Evolutionary conservation across 2,113 vertebrate genomes (phyloP).

Genomic region (Poeciliopsis prolifica): DNA sequence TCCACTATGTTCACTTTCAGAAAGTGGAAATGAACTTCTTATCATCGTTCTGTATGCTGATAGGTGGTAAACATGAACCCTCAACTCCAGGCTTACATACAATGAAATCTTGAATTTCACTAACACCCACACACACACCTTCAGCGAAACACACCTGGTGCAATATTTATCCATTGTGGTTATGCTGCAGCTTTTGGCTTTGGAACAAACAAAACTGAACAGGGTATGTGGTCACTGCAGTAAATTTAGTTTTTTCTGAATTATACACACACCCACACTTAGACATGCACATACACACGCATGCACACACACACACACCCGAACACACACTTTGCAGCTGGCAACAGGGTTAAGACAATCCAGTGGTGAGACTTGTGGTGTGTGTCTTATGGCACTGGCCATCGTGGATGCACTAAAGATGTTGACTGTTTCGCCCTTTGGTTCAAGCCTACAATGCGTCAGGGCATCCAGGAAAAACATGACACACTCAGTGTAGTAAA

Average conservation of each 20-base stretch:
- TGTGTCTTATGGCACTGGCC: not conserved
- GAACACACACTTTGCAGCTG: slow-evolving; percentile 11
- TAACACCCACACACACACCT: slow-evolving; percentile 1
- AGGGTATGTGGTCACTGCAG: slow-evolving; percentile 39
- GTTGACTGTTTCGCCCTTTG: not conserved
- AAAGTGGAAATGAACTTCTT: not conserved
- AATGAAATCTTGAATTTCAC: not conserved
- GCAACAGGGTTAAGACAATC: not conserved
- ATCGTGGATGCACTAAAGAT: not conserved
- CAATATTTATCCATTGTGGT: slow-evolving; percentile 67
- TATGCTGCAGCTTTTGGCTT: slow-evolving; percentile 68
- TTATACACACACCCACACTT: slow-evolving; percentile 21
- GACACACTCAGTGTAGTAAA: slow-evolving; percentile 11
- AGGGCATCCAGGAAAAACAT: not conserved
- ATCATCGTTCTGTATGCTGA: not conserved
- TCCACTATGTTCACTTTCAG: not conserved
- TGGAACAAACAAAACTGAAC: slow-evolving; percentile 48
- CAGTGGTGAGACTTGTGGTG: not conserved
- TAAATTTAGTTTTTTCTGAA: slow-evolving; percentile 36
- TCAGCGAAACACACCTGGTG: slow-evolving; percentile 60
- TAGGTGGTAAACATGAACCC: not conserved
- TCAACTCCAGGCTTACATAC: not conserved
- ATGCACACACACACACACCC: not conserved
- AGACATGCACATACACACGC: not conserved
- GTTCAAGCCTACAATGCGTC: not conserved